Percentiles rank a stretch among this genome's conserved stretches.
phyloP scores from a whole-genome alignment of 2,113 vertebrate species.

The Nesoenas mayeri region DNA sequence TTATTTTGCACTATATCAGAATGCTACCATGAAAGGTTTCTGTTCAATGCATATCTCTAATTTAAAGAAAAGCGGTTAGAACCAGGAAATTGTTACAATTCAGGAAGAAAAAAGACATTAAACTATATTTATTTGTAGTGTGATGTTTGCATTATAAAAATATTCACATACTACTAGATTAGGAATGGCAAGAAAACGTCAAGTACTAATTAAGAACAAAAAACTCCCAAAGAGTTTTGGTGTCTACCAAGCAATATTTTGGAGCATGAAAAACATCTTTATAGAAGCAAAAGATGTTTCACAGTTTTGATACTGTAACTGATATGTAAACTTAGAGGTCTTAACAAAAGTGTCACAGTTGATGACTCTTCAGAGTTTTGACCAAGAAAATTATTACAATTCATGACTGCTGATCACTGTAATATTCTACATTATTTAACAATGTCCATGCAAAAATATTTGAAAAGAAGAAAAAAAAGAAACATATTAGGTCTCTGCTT shows the following conservation, averaged over 20 bases:
- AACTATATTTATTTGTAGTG: background rate
- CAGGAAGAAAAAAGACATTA: background rate
- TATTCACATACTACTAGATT: background rate
- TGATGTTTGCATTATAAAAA: background rate
- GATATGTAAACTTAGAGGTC: background rate
- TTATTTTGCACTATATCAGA: background rate
- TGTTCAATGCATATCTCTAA: background rate
- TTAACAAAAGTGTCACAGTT: background rate
- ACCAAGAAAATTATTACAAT: slow-evolving; percentile 58
- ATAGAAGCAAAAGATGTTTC: background rate
- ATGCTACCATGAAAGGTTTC: background rate
- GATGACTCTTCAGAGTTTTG: background rate
- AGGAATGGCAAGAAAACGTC: background rate
- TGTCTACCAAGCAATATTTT: background rate
- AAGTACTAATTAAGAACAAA: background rate
- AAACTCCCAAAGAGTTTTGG: background rate
- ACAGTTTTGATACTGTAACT: background rate
- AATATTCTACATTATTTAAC: slow-evolving; percentile 65
- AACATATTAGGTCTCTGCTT: slow-evolving; percentile 69
- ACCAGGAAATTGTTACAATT: background rate
- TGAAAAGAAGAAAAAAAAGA: background rate
- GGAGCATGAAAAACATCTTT: background rate
- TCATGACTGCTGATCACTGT: slow-evolving; percentile 61
- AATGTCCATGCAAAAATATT: background rate
- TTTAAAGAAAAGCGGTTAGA: background rate